Percentiles rank a stretch among this genome's conserved stretches.
Evolutionary conservation across 2,797 vertebrate genomes (phyloP).

Genomic region (Acanthornis magna): DNA sequence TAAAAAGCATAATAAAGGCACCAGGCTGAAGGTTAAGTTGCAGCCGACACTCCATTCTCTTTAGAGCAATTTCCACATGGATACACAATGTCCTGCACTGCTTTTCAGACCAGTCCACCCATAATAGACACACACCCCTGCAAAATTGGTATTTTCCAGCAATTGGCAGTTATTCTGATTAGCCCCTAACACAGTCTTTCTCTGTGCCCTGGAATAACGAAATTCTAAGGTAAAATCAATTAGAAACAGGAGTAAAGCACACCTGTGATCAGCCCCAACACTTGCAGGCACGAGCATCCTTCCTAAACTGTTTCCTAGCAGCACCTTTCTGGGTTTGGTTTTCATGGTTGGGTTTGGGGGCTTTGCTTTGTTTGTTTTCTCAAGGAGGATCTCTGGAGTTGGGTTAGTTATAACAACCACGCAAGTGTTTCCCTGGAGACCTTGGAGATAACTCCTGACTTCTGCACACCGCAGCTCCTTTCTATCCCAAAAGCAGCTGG

Average conservation of each 20-base stretch:
- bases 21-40: background rate
- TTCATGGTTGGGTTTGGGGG: fast-evolving
- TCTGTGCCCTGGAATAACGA: background rate
- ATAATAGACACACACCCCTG: background rate
- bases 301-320: background rate
- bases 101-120: background rate
- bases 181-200: background rate
- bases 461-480: background rate
- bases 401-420: background rate
- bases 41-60: background rate
- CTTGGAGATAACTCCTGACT: background rate
- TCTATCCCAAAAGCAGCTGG: background rate
- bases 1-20: background rate
- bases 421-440: background rate
- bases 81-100: background rate
- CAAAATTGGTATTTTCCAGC: background rate
- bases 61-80: background rate
- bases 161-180: background rate
- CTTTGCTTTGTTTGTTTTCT: background rate
- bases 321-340: background rate
- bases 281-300: background rate
- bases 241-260: fast-evolving
- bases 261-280: fast-evolving
- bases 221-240: background rate
- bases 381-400: background rate